Evolutionary conservation across 2,797 vertebrate genomes (phyloP), one percentile per base, ranked within the genome.

Genomic region (Monodelphis domestica): DNA sequence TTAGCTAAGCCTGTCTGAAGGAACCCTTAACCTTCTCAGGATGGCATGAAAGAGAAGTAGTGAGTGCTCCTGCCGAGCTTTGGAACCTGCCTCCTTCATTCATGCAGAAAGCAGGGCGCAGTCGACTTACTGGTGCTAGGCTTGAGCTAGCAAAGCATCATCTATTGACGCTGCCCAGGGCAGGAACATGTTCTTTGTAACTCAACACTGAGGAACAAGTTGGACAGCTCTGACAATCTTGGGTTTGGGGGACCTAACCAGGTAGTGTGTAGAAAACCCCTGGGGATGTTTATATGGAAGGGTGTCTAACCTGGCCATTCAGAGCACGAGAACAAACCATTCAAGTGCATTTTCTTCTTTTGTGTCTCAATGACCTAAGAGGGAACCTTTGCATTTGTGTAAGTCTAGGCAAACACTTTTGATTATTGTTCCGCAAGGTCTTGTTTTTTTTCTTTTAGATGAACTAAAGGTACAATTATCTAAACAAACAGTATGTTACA

Each of bases 131-230:
- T 45, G 56, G 38, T 93, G 78, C 91, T 89, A 90, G 88, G 94
- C 84, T 91, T 10, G 53, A 89, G n/a, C 56, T 38, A 96, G 53
- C 56, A 90, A 90, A 89, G 90, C 92, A 53, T 93, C 92, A 91
- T 88, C 91, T 92, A 88, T 95, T 93, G 93, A 92, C 93, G n/a
- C 89, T 54, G 33, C 38, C 53, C 90, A 53, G 26, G 95, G 53
- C 59, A 9, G 2, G 52, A 94, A 88, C 92, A 95, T 91, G n/a
- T 78, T 45, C 70, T 78, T 78, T 45, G 90, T 90, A 93, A 92
- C 53, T 52, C 1, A 90, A 51, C 92, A 63, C 7, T 52, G 89
- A 55, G 52, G 90, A 95, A 91, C 92, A 53, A 30, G 93, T 91
- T 87, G 38, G 45, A 91, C 29, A 55, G 45, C 51, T 55, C 14